Base-by-base conservation (phyloP, 2,113 vertebrate species). In the Anolis carolinensis region DNA sequence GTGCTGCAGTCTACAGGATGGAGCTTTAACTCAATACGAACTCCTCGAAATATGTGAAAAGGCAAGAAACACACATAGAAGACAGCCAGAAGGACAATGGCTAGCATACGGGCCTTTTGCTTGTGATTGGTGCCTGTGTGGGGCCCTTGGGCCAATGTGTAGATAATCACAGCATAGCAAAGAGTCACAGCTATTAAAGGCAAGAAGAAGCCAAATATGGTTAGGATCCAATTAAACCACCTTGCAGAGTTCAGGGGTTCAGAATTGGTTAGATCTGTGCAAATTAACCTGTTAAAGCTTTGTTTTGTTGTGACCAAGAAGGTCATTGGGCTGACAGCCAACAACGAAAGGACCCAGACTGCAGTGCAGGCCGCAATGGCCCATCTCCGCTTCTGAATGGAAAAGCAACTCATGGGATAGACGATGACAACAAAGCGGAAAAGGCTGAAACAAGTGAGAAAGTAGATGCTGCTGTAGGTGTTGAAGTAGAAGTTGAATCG, bases 401-500 rank as follows among this genome's bases (percentile, higher is more conserved):
- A 93, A 83, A 92, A 8, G 27, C 59, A 93, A 79, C 87, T 93
- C 67, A 92, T 88, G 1, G 96, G 97, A 65, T 94, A 87, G 77
- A 93, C 92, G n/a, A 97, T 90, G 21, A 92, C 97, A 81, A 98
- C 86, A 90, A 97, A 98, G 65, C 97, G 97, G 94, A 98, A 97
- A 83, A 98, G 92, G 2, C 97, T 98, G 94, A 98, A 98, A 93
- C 97, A 98, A 87, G 97, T 97, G 11, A 98, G 97, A 94, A 98
- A 97, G 93, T 97, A 96, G 89, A 98, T 98, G 87, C 98, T 97
- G 82, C 97, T 97, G 93, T 98, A 98, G 65, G 98, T 96, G 87
- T 98, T 98, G 95, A 98, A 97, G 93, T 98, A 98, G 95, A 98
- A 98, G 36, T 97, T 95, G 84, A 98, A 97, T 21, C 97, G 96